Evolutionary conservation across 2,888 invertebrate genomes (phyloP).

Genomic region (Drosophila infuscata): DNA sequence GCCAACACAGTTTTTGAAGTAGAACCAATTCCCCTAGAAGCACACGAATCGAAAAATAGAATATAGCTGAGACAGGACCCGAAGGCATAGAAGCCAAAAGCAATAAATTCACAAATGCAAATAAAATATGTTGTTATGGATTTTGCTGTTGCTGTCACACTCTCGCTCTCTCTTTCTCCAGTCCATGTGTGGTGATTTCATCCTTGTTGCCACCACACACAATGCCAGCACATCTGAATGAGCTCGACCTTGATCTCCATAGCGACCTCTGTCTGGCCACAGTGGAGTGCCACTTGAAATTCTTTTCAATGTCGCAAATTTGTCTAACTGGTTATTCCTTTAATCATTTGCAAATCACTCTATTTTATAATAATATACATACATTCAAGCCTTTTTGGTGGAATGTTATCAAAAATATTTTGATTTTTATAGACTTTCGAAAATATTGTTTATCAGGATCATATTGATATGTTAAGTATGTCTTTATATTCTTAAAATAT

Average conservation of each 20-base stretch:
- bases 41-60: constrained; percentile 46
- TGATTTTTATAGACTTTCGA: neutral
- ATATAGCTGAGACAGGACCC: constrained; percentile 41
- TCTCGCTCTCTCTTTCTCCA: neutral
- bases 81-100: constrained; percentile 50
- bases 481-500: neutral
- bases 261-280: constrained; percentile 57
- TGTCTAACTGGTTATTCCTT: constrained; percentile 19
- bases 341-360: neutral
- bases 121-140: constrained; percentile 55
- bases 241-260: constrained; percentile 64
- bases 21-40: constrained; percentile 59
- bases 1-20: constrained; percentile 25
- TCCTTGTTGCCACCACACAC: constrained; percentile 31
- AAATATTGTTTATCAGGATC: neutral
- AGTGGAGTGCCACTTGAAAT: constrained; percentile 39
- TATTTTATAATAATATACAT: neutral
- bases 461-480: neutral
- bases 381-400: neutral
- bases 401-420: neutral
- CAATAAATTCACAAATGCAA: constrained; percentile 76
- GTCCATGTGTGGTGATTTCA: constrained; percentile 36
- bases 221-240: constrained; percentile 32
- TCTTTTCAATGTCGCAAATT: constrained; percentile 34
- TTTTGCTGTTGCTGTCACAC: constrained; percentile 6